Conservation (phyloP, 2,113 vertebrate species). For the Festucalex cinctus region DNA sequence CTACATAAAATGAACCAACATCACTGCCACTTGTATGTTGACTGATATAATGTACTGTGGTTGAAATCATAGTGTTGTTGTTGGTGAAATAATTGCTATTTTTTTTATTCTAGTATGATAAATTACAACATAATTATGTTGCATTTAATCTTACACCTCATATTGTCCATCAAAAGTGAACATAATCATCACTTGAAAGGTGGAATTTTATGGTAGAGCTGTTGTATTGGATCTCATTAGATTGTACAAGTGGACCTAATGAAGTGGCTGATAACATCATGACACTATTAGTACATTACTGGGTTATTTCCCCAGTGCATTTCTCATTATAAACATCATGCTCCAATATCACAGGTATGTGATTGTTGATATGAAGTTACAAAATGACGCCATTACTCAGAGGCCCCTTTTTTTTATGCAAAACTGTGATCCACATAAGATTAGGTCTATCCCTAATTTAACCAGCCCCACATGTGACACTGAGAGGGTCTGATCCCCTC, state of each 20-base stretch:
- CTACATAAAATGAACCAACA: not conserved
- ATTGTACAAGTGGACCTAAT: slow-evolving; percentile 8
- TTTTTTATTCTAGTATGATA: not conserved
- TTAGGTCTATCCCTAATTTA: slow-evolving; percentile 47
- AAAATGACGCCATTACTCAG: slow-evolving; percentile 30
- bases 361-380: slow-evolving; percentile 36
- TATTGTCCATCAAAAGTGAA: not conserved
- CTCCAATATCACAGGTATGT: slow-evolving; percentile 21
- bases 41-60: no score
- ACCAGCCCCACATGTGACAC: slow-evolving; percentile 68
- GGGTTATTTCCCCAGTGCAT: slow-evolving; percentile 24
- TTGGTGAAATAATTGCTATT: not conserved
- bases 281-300: slow-evolving; percentile 32
- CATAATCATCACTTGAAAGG: slow-evolving; percentile 1
- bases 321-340: slow-evolving; percentile 24
- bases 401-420: slow-evolving; percentile 6
- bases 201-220: not conserved
- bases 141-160: slow-evolving; percentile 2
- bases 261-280: slow-evolving; percentile 25
- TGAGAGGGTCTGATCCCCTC: slow-evolving; percentile 58
- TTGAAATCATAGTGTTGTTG: not conserved
- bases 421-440: slow-evolving; percentile 6
- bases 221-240: not conserved
- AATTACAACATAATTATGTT: not conserved
- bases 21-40: no score